These are phyloP conservation scores for Schrankia costaestrigalis DNA, from an alignment of 2,888 invertebrate genomes.

Conservation along the genomic window DNA sequence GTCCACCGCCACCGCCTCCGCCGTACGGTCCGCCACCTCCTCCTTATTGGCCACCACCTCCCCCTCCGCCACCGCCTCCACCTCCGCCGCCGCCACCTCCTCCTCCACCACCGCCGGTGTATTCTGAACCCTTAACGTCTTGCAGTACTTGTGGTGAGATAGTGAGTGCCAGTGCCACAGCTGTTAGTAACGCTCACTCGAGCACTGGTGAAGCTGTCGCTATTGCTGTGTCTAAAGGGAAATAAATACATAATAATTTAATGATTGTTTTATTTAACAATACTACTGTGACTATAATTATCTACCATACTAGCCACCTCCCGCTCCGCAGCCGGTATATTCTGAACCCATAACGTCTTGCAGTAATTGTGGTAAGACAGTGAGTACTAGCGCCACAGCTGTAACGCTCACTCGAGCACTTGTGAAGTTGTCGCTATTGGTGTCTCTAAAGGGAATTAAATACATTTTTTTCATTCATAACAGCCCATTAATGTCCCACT, in stretches of 20 bases:
- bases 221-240: slow-evolving; percentile 45
- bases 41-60: slow-evolving; percentile 23
- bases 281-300: too few species aligned
- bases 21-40: slow-evolving; percentile 21
- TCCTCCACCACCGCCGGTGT: not conserved
- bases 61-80: slow-evolving; percentile 15
- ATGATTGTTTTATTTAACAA: too few species aligned
- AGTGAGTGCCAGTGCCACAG: slow-evolving; percentile 14
- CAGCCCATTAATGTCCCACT: too few species aligned
- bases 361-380: not conserved
- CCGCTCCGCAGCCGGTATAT: not conserved
- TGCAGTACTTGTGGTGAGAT: slow-evolving; percentile 22
- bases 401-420: not conserved
- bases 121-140: too few species aligned
- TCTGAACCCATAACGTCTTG: not conserved
- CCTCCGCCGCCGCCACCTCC: slow-evolving; percentile 18
- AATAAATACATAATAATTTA: too few species aligned
- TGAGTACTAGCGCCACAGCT: not conserved
- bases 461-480: not conserved
- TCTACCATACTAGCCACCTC: not conserved
- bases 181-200: slow-evolving; percentile 52
- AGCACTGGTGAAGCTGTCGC: slow-evolving; percentile 50
- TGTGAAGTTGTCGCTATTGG: not conserved
- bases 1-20: too few species aligned
- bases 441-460: not conserved